Base-by-base conservation (phyloP, 2,113 vertebrate species). In the Phyllostomus hastatus region DNA sequence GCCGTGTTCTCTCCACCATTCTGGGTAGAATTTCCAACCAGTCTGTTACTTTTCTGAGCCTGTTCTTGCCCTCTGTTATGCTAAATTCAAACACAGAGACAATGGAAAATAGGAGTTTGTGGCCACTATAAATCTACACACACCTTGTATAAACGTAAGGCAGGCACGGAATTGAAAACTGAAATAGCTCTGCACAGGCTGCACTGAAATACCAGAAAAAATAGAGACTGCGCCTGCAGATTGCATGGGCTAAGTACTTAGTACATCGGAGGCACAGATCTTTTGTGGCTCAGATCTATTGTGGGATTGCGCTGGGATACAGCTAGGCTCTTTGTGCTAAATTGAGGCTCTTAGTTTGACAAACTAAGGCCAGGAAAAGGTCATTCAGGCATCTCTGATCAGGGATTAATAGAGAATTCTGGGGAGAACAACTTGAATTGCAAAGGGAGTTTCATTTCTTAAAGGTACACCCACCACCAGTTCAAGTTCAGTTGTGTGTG, bases 41-140 rank as follows among this genome's bases (percentile, higher is more conserved):
- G 1, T 22, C 11, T 85, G 7, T 93, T 84, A 88, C 48, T 92
- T 93, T 95, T 96, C 90, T 52, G 14, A 81, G 28, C 19, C 41
- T 48, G 0, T 84, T 94, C 8, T 80, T 22, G 59, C 50, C 54
- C 10, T 93, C 26, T 83, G 5, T 88, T 94, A 31, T 79, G 70
- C 73, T 94, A 52, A 95, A 87, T 66, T 91, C 90, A 96, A 80
- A 96, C n/a, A 80, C 43, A 94, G 41, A 81, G 70, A 85, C 41
- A 87, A 67, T 33, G 86, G 61, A 93, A 94, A 64, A 70, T 59
- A 96, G 83, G 57, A 84, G 72, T 95, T 76, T 54, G 64, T 95
- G 66, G 48, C 31, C 22, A 38, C 57, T 59, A 33, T 95, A 94
- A 95, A 90, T 97, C 87, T 83, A 41, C 26, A 48, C 11, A 10